phyloP scores from a whole-genome alignment of 1,140 invertebrate genomes.

The Drosophila chauvacae region DNA sequence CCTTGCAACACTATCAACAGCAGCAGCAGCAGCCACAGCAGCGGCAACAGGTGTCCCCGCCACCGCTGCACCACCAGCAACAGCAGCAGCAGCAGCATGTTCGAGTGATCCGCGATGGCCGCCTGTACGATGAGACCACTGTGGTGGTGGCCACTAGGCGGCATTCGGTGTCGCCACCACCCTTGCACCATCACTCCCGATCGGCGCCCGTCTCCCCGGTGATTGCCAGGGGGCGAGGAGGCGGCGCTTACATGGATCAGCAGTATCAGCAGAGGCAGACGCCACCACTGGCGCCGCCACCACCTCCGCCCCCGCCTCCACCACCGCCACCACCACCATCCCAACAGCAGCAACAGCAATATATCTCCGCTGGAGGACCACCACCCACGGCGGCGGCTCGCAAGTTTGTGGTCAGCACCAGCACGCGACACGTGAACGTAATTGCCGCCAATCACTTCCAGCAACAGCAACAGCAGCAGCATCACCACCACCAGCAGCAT shows the following conservation, averaged over 20 bases:
- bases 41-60: slow-evolving; percentile 56
- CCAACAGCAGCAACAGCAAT: slow-evolving; percentile 41
- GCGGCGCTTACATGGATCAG: slow-evolving; percentile 45
- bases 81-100: slow-evolving; percentile 64
- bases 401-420: slow-evolving; percentile 77
- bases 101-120: slow-evolving; percentile 80
- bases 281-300: slow-evolving; percentile 55
- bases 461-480: slow-evolving; percentile 54
- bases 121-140: slow-evolving; percentile 73
- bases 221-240: slow-evolving; percentile 44
- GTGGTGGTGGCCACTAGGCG: slow-evolving; percentile 45
- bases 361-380: slow-evolving; percentile 27
- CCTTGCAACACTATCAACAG: slow-evolving; percentile 50
- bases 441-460: slow-evolving; percentile 73
- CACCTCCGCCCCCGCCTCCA: slow-evolving; percentile 45
- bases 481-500: slow-evolving; percentile 59
- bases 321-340: slow-evolving; percentile 49
- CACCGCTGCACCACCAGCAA: slow-evolving; percentile 67
- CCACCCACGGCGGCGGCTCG: slow-evolving; percentile 67
- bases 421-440: slow-evolving; percentile 73
- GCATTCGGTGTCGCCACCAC: slow-evolving; percentile 77
- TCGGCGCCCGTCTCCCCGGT: slow-evolving; percentile 73
- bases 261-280: slow-evolving; percentile 68
- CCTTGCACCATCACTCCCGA: slow-evolving; percentile 75
- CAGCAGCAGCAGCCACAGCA: slow-evolving; percentile 43